Evolutionary conservation across 2,113 vertebrate genomes (phyloP).

Genomic region (Mobula hypostoma): DNA sequence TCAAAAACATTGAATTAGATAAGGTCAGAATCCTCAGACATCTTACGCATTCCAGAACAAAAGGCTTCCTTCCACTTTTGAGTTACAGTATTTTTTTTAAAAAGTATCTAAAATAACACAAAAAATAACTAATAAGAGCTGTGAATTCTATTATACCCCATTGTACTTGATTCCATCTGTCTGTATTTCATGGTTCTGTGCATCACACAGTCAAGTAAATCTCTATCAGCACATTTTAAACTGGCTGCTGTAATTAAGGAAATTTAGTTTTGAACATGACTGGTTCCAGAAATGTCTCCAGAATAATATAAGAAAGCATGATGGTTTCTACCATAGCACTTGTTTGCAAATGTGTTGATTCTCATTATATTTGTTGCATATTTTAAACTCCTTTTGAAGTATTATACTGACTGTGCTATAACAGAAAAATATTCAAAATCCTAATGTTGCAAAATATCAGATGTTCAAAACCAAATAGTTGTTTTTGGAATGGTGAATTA

Average conservation of each 20-base stretch:
- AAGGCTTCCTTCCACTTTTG: not conserved
- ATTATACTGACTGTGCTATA: not conserved
- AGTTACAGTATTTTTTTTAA: not conserved
- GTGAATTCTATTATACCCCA: not conserved
- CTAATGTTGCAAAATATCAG: not conserved
- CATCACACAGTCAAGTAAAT: not conserved
- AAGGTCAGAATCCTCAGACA: not conserved
- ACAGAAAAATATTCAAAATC: not conserved
- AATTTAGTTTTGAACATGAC: not conserved
- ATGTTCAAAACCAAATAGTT: conserved; percentile 17
- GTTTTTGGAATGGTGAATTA: not conserved
- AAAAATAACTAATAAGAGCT: not conserved
- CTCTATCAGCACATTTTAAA: not conserved
- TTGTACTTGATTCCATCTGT: not conserved
- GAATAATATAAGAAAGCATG: not conserved
- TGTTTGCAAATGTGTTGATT: not conserved
- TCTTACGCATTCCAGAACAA: not conserved
- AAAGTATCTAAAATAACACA: not conserved
- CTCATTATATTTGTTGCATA: not conserved
- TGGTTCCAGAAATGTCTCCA: not conserved
- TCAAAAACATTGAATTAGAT: not conserved
- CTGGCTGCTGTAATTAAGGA: not conserved
- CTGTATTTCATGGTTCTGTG: not conserved
- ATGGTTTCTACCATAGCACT: not conserved
- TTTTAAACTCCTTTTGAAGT: not conserved